Base-by-base conservation (phyloP, 2,113 vertebrate genomes). In the Hippocampus zosterae region DNA sequence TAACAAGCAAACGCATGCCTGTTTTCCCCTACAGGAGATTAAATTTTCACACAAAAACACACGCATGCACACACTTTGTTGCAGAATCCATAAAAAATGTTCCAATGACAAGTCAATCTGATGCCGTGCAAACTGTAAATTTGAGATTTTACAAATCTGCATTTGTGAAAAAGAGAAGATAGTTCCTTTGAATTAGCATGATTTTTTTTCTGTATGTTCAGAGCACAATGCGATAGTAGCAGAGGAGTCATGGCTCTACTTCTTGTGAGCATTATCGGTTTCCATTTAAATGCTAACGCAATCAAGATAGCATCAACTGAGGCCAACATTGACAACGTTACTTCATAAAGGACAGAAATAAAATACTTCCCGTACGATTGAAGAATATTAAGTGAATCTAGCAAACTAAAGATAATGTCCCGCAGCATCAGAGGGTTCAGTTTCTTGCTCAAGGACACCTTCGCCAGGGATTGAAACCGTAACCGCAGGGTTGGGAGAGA, bases 1-100 rank as follows among this genome's bases (percentile, higher is more conserved):
- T 90, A 84, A 90, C 91, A 91, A 88, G 89, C 79, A 87, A 90
- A 90, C 86, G 90, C 91, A 90, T 89, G 92, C 75, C 88, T 83
- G 77, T 79, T 81, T 81, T 75, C 71, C 74, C 81, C 75, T 23
- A 76, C 52, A 76, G 73, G 48, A 85, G 77, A 78, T 53, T 10
- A 79, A 72, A 75, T 73, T 65, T 75, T 67, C 50, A 59, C 19
- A 12, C 7, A 67, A 41, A 88, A 56, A 70, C 33, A 78, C n/a
- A 57, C 67, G 52, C 27, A 61, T n/a, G 59, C 53, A 56, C n/a
- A 67, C 56, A 29, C 23, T 63, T 10, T 46, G 21, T 61, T 40
- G 9, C 13, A 44, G 40, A 42, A 64, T 41, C 8, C 9, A 15
- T 41, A 23, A 25, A 25, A 9, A 41, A 44, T n/a, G 40, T 61